Evolutionary conservation across 2,113 vertebrate genomes (phyloP).

Genomic region (Ondatra zibethicus): DNA sequence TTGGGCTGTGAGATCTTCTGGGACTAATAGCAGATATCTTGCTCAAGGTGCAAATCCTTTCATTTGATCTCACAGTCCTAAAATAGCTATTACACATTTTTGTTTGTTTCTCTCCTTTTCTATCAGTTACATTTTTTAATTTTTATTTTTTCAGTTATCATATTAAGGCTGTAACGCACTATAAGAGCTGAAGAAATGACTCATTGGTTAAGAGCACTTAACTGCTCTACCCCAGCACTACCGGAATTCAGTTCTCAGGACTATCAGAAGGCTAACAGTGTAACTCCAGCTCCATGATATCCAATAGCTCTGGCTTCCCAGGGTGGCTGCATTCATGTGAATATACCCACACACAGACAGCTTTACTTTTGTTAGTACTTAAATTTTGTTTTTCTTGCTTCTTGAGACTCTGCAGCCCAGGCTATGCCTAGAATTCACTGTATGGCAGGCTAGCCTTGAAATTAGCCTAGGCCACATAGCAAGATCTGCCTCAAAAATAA

Average conservation of each 20-base stretch:
- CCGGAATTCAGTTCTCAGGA: not conserved
- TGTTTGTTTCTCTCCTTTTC: not conserved
- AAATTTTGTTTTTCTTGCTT: not conserved
- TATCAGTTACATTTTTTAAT: not conserved
- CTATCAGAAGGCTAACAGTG: not conserved
- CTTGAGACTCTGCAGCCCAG: not conserved
- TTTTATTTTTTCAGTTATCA: too few relatives aligned
- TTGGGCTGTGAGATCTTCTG: not conserved
- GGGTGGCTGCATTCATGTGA: not conserved
- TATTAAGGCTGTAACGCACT: not conserved
- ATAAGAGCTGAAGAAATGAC: not conserved
- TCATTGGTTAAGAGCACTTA: not conserved
- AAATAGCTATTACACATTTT: not conserved
- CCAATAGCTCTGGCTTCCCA: not conserved
- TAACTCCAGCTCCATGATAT: not conserved
- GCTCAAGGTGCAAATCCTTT: not conserved
- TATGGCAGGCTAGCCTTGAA: not conserved
- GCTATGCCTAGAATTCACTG: slow-evolving; percentile 14
- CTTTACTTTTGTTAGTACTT: not conserved
- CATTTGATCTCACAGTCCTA: not conserved
- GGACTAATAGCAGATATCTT: not conserved
- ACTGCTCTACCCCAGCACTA: not conserved
- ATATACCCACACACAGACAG: not conserved
- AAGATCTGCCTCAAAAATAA: too few relatives aligned
- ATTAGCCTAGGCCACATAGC: not conserved